Evolutionary conservation across 1,140 invertebrate species (phyloP).

Genomic region (Leucophenga varia): DNA sequence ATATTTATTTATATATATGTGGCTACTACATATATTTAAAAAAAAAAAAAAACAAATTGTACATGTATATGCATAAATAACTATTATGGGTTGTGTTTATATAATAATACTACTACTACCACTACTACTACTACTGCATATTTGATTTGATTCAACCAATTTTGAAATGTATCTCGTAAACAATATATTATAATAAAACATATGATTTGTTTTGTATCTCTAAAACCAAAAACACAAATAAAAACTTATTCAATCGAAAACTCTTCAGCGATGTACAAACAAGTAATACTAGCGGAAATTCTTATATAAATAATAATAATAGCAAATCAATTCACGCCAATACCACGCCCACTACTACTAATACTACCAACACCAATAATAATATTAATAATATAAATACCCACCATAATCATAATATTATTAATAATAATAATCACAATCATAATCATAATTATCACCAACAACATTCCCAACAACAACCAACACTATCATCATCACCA

Average conservation of each 20-base stretch:
- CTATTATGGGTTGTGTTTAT: conserved; percentile 56
- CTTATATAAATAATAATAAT: conserved; percentile 54
- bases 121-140: conserved; percentile 47
- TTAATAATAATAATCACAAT: conserved; percentile 31
- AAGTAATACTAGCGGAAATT: conserved; percentile 55
- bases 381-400: conserved; percentile 24
- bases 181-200: conserved; percentile 43
- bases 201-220: no score
- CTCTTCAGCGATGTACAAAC: conserved; percentile 56
- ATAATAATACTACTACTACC: conserved; percentile 48
- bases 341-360: conserved; percentile 11
- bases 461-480: conserved; percentile 12
- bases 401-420: conserved; percentile 21
- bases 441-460: conserved; percentile 26
- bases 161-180: conserved; percentile 54
- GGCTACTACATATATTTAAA: conserved; percentile 51
- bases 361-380: conserved; percentile 17
- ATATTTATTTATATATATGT: no score
- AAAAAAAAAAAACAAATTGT: conserved; percentile 45
- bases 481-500: conserved; percentile 18
- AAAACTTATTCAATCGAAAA: conserved; percentile 40
- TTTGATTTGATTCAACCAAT: conserved; percentile 51
- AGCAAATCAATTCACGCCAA: conserved; percentile 46
- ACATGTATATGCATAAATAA: conserved; percentile 56
- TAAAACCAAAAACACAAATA: conserved; percentile 32